Evolutionary conservation across 2,113 vertebrate genomes (phyloP).

Genomic region (Oenanthe melanoleuca): DNA sequence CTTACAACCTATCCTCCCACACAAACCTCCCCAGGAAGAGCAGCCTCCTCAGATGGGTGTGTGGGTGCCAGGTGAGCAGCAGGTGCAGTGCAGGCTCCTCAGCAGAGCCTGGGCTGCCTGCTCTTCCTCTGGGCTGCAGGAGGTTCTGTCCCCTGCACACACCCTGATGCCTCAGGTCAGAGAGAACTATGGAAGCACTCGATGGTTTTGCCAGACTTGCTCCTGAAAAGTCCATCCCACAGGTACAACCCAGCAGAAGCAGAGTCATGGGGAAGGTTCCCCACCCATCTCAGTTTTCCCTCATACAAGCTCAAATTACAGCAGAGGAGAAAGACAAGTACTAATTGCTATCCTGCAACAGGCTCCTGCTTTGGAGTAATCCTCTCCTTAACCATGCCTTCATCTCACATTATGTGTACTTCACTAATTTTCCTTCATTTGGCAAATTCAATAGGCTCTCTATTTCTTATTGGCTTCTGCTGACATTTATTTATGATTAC

Average conservation of each 20-base stretch:
- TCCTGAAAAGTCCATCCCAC: background rate
- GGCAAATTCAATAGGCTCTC: background rate
- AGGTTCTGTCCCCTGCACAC: background rate
- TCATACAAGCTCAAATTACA: background rate
- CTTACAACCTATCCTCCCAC: no score
- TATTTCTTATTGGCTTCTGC: background rate
- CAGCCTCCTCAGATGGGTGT: background rate
- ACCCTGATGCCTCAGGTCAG: background rate
- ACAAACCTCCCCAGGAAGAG: background rate
- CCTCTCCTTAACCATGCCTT: background rate
- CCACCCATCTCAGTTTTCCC: background rate
- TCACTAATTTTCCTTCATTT: background rate
- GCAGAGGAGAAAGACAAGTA: background rate
- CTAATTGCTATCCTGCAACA: background rate
- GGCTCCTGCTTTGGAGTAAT: background rate
- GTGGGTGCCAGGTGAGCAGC: background rate
- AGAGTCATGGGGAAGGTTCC: background rate
- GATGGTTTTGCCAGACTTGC: background rate
- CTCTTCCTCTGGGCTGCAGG: background rate
- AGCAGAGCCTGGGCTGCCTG: background rate
- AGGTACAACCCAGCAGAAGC: background rate
- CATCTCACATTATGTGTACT: background rate
- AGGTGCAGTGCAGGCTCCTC: accelerated
- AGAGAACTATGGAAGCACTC: background rate
- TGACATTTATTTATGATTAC: background rate